Base-by-base conservation (phyloP, 2,888 invertebrate species). In the Harpalus rufipes region DNA sequence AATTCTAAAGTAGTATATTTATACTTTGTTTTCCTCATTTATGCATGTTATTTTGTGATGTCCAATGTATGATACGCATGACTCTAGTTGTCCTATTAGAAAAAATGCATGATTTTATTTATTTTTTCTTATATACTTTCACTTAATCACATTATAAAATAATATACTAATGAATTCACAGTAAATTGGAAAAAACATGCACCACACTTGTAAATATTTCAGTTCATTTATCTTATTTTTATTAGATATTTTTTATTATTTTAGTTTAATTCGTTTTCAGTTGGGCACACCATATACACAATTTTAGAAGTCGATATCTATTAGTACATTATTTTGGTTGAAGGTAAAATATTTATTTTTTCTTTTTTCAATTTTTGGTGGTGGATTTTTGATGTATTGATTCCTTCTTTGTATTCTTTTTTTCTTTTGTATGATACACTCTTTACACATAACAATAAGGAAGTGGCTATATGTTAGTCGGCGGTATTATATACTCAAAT, bases 221-320 rank as follows among this genome's bases (percentile, higher is more conserved):
- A 84, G 84, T 78, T 78, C 78, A 84, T 78, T 68, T 84, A 65
- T 72, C 44, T 72, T 82, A 68, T n/a, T 78, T 84, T 84, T 86
- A 86, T 86, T 88, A 84, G 85, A 87, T 51, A 51, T 84, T 65
- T 85, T 87, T 86, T 88, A 86, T 86, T 87, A 87, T 87, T 87
- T 86, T 86, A 87, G 88, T 88, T 88, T 88, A 87, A 87, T 85
- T 87, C 90, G 89, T 90, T 90, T 85, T 90, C 90, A 90, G 90
- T 90, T 90, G 90, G 90, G 90, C 87, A 88, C 88, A 89, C 89
- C 89, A 81, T 81, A 82, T 61, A 68, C 61, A 85, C 79, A 81
- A 81, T 86, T 84, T 84, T 84, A 84, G 84, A 76, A 63, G 76
- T 82, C 76, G 82, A 79, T 86, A 72, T 85, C 81, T 83, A 84